Base-by-base conservation (phyloP, 2,888 invertebrate species). In the Athetis lepigone region DNA sequence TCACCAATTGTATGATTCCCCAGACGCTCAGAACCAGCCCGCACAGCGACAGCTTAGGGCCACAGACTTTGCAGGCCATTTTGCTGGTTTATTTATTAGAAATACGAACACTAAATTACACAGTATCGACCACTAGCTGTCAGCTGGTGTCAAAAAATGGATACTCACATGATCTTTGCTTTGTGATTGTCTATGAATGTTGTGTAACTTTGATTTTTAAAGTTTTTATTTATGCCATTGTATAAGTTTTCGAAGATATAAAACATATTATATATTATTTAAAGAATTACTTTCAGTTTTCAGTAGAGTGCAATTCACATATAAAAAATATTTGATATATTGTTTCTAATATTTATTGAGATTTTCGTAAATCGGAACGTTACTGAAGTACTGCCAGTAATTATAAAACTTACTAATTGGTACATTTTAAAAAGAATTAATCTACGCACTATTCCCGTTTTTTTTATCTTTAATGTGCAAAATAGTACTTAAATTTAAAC, bases 1-100 rank as follows among this genome's bases (percentile, higher is more conserved):
- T 97, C 95, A 99, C 98, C 96, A 99, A 93, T 95, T 99, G 99
- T 76, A 99, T 96, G 79, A 99, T 97, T 76, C 98, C 99, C 99
- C 99, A 99, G 42, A 97, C 97, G 86, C 98, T 98, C 84, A 99
- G 95, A 56, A 99, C 96, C 52, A 98, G 95, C 73, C 98, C 98
- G 90, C 98, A 99, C 55, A 98, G 96, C 79, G 99, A 98, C 67
- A 98, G 96, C 94, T 98, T 98, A 37, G 99, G 98, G 60, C 99
- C 99, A 95, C 98, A 98, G 86, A 98, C 93, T 91, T 92, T 96
- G 77, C 77, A 92, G 60, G 89, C 91, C 94, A 92, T 93, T 93
- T 91, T 92, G 73, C 74, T 79, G 70, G 85, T 86, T 87, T 90
- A 85, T 87, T 90, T 84, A 79, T 75, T 70, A 84, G 86, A 86